Conservation (phyloP, 2,888 invertebrate species). For the Gymnoscelis rufifasciata region DNA sequence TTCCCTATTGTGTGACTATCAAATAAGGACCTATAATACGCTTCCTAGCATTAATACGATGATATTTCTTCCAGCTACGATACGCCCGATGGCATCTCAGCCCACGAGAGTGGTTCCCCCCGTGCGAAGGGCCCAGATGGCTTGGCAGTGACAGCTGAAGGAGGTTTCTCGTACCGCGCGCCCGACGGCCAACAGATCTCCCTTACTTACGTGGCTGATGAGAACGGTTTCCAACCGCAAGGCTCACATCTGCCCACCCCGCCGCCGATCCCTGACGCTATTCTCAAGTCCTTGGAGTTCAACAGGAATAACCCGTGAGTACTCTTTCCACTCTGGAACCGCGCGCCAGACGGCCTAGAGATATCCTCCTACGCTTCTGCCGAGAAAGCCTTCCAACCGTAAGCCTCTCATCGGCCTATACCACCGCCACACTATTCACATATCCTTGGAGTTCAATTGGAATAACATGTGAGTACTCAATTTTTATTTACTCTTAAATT, state of each 20-base stretch:
- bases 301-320: conserved; percentile 58
- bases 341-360: too few relatives aligned
- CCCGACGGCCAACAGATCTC: conserved; percentile 83
- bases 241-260: conserved; percentile 80
- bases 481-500: too few relatives aligned
- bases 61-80: conserved; percentile 73
- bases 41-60: too few relatives aligned
- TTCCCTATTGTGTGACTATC: too few relatives aligned
- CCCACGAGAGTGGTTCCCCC: conserved; percentile 79
- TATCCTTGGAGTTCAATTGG: too few relatives aligned
- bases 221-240: conserved; percentile 83
- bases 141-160: conserved; percentile 80
- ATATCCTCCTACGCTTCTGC: too few relatives aligned
- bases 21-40: too few relatives aligned
- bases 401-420: too few relatives aligned
- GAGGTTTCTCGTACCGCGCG: conserved; percentile 82
- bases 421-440: too few relatives aligned
- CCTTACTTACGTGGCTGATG: conserved; percentile 83
- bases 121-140: conserved; percentile 77
- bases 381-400: too few relatives aligned
- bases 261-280: conserved; percentile 80
- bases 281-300: conserved; percentile 71
- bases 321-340: not conserved
- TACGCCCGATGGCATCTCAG: conserved; percentile 82
- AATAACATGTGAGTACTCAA: too few relatives aligned